These are phyloP conservation scores for Leptinotarsa defecta DNA, from an alignment of 1,140 invertebrate genomes.

Conservation along the genomic window DNA sequence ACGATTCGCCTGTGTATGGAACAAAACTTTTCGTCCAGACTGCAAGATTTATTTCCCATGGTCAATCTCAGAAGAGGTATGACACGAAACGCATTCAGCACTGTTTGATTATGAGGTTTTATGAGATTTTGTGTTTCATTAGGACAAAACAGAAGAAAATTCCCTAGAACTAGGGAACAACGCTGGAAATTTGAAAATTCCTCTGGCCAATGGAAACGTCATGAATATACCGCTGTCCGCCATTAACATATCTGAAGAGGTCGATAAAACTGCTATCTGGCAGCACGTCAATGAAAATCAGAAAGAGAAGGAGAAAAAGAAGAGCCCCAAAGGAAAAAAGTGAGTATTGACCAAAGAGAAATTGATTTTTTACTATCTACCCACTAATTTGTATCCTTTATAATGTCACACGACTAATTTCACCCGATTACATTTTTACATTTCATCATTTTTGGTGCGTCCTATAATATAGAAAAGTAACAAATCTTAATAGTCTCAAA, in stretches of 20 bases:
- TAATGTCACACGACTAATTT: no score
- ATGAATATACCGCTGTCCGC: slow-evolving; percentile 88
- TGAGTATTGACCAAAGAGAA: slow-evolving; percentile 34
- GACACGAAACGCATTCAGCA: not conserved
- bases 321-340: slow-evolving; percentile 55
- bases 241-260: slow-evolving; percentile 92
- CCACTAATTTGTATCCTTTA: no score
- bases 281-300: slow-evolving; percentile 82
- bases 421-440: no score
- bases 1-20: no score
- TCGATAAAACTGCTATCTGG: slow-evolving; percentile 93
- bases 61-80: not conserved
- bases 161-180: slow-evolving; percentile 38
- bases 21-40: no score
- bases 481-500: no score
- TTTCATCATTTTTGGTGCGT: no score
- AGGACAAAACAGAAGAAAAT: slow-evolving; percentile 34
- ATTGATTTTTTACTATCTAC: no score
- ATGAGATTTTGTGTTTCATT: not conserved
- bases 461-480: no score
- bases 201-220: slow-evolving; percentile 87
- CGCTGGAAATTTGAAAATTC: slow-evolving; percentile 78
- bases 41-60: not conserved
- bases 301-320: slow-evolving; percentile 56
- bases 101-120: not conserved